Evolutionary conservation across 2,888 invertebrate genomes (phyloP).

Genomic region (Masnerella sp.): DNA sequence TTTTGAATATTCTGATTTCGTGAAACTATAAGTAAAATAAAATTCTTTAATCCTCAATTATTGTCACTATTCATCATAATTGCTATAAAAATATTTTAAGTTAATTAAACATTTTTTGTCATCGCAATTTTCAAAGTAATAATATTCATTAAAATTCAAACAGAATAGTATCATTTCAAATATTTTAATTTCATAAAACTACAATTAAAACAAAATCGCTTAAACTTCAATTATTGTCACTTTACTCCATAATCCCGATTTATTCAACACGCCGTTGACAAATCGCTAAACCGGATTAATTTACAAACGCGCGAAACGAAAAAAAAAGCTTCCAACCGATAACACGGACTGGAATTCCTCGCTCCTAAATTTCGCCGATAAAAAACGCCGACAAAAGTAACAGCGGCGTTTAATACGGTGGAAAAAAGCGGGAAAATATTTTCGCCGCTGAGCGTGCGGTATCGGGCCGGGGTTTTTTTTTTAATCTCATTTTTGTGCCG

Average conservation of each 20-base stretch:
- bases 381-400: constrained; percentile 30
- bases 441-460: constrained; percentile 14
- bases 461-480: constrained; percentile 45
- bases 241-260: not conserved
- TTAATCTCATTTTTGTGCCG: constrained; percentile 50
- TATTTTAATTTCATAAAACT: too few relatives aligned
- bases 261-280: not conserved
- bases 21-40: too few relatives aligned
- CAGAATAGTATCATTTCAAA: too few relatives aligned
- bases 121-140: too few relatives aligned
- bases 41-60: too few relatives aligned
- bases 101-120: too few relatives aligned
- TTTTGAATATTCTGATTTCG: too few relatives aligned
- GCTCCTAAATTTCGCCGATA: constrained; percentile 35
- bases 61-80: too few relatives aligned
- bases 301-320: not conserved
- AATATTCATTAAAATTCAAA: too few relatives aligned
- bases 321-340: too few relatives aligned
- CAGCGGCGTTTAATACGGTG: constrained; percentile 34
- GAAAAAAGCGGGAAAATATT: constrained; percentile 40
- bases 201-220: not conserved
- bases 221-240: not conserved
- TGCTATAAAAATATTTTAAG: too few relatives aligned
- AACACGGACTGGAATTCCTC: too few relatives aligned
- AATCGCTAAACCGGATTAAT: not conserved